A percentile compares a stretch with the other conserved stretches of the same genome.
phyloP scores from a whole-genome alignment of 92 coral and sea anemone genomes.

The Galaxea fascicularis region DNA sequence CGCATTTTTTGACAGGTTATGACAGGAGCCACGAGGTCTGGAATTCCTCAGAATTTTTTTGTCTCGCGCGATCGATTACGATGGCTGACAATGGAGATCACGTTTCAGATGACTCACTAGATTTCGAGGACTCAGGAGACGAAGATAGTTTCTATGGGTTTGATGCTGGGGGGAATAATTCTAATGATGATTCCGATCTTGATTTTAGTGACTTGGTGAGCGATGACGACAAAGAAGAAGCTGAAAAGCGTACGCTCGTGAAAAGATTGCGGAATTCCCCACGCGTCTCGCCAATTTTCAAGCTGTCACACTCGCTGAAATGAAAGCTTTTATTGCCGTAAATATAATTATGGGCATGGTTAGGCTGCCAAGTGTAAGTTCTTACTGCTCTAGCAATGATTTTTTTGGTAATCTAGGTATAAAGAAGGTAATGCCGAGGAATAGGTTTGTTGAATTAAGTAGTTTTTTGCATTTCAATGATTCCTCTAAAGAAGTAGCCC shows the following conservation, averaged over 20 bases:
- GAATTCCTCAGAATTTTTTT: no score
- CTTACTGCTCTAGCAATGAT: constrained; percentile 49
- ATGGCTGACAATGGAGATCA: neutral
- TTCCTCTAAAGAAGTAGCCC: constrained; percentile 23
- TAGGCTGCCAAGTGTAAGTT: constrained; percentile 36
- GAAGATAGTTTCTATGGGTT: neutral
- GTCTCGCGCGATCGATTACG: neutral
- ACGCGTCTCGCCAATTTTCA: neutral
- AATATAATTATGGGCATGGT: constrained; percentile 65
- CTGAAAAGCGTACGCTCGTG: no score
- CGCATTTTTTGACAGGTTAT: neutral
- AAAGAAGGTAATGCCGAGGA: constrained; percentile 48
- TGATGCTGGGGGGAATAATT: neutral
- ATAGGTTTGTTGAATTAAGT: constrained; percentile 54
- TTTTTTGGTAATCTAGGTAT: constrained; percentile 59
- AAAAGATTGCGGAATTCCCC: no score
- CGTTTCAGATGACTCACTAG: neutral
- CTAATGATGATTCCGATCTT: neutral
- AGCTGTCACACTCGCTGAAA: constrained; percentile 9
- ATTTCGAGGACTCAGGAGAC: neutral
- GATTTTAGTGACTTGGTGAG: neutral
- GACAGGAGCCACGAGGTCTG: neutral
- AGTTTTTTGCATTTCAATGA: constrained; percentile 45
- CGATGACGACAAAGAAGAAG: neutral
- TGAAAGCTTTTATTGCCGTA: constrained; percentile 61